phyloP scores from a whole-genome alignment of 2,113 vertebrate species.

The Syngnathus scovelli region DNA sequence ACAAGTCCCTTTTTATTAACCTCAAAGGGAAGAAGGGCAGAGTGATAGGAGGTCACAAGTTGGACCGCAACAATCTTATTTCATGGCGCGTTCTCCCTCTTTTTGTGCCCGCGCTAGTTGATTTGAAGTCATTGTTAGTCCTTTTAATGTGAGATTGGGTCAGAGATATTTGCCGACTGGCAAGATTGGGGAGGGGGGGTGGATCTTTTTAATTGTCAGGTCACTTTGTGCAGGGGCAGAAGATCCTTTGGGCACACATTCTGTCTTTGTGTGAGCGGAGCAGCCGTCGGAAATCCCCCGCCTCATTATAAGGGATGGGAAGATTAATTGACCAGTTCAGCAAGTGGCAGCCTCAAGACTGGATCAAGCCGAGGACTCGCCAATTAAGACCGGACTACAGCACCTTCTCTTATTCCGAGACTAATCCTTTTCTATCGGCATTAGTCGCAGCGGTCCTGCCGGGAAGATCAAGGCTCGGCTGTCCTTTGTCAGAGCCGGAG shows the following conservation, averaged over 20 bases:
- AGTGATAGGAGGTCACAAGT: slow-evolving; percentile 52
- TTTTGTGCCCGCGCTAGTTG: slow-evolving; percentile 58
- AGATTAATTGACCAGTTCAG: slow-evolving; percentile 80
- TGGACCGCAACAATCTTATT: slow-evolving; percentile 71
- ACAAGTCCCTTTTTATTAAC: slow-evolving; percentile 66
- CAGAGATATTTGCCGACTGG: slow-evolving; percentile 78
- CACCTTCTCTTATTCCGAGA: slow-evolving; percentile 60
- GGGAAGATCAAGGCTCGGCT: slow-evolving; percentile 56
- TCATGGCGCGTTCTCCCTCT: slow-evolving; percentile 59
- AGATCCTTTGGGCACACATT: slow-evolving; percentile 72
- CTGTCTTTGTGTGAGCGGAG: slow-evolving; percentile 65
- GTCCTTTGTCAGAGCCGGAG: slow-evolving; percentile 54
- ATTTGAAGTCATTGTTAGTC: slow-evolving; percentile 73
- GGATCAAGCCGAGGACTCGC: slow-evolving; percentile 70
- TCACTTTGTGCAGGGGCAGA: slow-evolving; percentile 65
- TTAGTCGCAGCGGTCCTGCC: slow-evolving; percentile 54
- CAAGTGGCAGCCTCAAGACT: slow-evolving; percentile 73
- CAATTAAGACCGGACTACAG: slow-evolving; percentile 71
- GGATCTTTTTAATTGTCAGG: slow-evolving; percentile 75
- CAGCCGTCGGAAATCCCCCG: slow-evolving; percentile 69
- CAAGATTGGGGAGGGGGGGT: slow-evolving; percentile 62
- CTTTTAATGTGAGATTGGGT: slow-evolving; percentile 68
- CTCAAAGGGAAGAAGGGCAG: slow-evolving; percentile 57
- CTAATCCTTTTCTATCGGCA: slow-evolving; percentile 67
- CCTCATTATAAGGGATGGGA: slow-evolving; percentile 72